These are phyloP conservation scores for Geotrupes spiniger DNA, from an alignment of 2,888 invertebrate genomes.

Conservation along the genomic window DNA sequence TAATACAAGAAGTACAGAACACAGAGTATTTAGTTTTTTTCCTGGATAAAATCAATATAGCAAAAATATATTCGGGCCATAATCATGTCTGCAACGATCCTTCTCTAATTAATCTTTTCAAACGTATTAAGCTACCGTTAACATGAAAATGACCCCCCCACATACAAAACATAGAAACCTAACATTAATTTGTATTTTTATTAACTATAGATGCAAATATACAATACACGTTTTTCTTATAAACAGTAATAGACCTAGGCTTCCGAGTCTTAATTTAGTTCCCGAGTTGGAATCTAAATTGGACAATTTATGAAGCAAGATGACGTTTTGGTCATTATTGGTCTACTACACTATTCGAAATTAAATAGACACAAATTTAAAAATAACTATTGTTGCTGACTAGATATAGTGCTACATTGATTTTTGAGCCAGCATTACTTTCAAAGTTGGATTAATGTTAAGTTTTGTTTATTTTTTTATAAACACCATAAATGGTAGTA, in stretches of 20 bases:
- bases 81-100: conserved; percentile 13
- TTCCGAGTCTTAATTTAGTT: not conserved
- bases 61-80: conserved; percentile 23
- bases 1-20: conserved; percentile 4
- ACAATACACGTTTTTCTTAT: conserved; percentile 20
- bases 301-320: no score
- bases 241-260: conserved; percentile 8
- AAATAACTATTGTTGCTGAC: conserved; percentile 40
- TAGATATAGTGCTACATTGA: conserved; percentile 44
- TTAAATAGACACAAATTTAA: conserved; percentile 28
- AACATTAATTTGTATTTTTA: conserved; percentile 19
- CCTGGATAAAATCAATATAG: conserved; percentile 28
- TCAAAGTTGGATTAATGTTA: conserved; percentile 30
- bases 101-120: no score
- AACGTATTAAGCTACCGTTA: not conserved
- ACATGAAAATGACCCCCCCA: conserved; percentile 16
- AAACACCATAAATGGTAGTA: conserved; percentile 3
- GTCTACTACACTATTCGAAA: conserved; percentile 16
- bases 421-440: conserved; percentile 41
- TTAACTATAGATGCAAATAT: conserved; percentile 26
- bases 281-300: no score
- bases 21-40: conserved; percentile 15
- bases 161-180: conserved; percentile 14
- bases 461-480: conserved; percentile 15
- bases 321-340: no score